A percentile compares a stretch with the other conserved stretches of the same genome.
phyloP scores from a whole-genome alignment of 1,140 invertebrate genomes.

The Brachystomella parvula region DNA sequence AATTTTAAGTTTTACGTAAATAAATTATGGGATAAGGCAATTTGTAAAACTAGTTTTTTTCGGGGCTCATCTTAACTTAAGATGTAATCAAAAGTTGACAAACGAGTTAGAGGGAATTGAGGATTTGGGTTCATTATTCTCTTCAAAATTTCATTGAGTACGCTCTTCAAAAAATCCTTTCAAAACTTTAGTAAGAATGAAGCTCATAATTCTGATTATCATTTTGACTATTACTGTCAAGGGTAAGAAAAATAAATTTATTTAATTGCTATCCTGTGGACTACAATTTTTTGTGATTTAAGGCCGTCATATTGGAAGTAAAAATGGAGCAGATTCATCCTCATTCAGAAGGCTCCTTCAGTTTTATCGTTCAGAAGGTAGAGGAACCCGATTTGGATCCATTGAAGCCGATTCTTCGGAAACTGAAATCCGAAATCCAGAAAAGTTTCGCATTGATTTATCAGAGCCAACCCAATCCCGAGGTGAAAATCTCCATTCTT shows the following conservation, averaged over 20 bases:
- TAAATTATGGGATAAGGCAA: too few relatives aligned
- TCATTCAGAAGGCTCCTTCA: not conserved
- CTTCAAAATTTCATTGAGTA: not conserved
- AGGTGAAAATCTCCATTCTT: too few relatives aligned
- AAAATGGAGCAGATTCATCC: not conserved
- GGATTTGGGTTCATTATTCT: not conserved
- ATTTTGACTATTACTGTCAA: too few relatives aligned
- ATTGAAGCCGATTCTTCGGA: too few relatives aligned
- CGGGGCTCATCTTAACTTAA: not conserved
- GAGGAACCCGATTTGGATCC: too few relatives aligned
- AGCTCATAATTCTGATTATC: not conserved
- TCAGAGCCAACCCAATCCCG: too few relatives aligned
- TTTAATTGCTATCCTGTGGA: too few relatives aligned
- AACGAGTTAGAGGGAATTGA: not conserved
- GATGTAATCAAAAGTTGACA: not conserved
- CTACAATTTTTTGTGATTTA: not conserved
- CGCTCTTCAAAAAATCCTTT: not conserved
- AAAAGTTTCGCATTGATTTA: too few relatives aligned
- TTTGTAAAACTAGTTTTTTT: not conserved
- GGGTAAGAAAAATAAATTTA: too few relatives aligned
- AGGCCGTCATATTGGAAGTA: not conserved
- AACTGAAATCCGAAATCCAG: too few relatives aligned
- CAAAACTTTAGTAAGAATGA: not conserved
- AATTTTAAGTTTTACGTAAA: not conserved
- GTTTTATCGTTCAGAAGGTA: too few relatives aligned